phyloP scores from a whole-genome alignment of 30 jellyfish, hydroid and myxozoan genomes.

The Aurelia sp. region DNA sequence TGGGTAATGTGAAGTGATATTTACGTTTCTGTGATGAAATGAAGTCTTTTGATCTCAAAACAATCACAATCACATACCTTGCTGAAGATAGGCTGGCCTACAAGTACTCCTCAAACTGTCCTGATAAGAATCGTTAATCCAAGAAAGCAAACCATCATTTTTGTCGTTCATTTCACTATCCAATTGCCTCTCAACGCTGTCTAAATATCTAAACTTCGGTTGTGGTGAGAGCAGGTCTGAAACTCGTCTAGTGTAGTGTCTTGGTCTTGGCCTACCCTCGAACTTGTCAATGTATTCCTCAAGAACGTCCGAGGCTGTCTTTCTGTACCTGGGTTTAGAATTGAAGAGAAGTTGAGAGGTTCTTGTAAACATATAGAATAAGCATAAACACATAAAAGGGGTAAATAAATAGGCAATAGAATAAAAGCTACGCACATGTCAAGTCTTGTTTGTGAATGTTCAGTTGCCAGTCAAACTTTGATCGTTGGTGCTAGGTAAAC shows the following conservation, averaged over 20 bases:
- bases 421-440: conserved; percentile 41
- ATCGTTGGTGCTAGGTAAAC: too few relatives aligned
- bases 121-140: conserved; percentile 66
- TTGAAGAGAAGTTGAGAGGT: not conserved
- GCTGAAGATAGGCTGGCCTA: conserved; percentile 45
- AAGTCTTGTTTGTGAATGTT: conserved; percentile 11
- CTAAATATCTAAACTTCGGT: conserved; percentile 31
- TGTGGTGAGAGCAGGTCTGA: conserved; percentile 63
- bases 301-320: conserved; percentile 76
- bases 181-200: conserved; percentile 10
- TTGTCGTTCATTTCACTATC: conserved; percentile 18
- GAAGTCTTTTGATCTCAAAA: too few relatives aligned
- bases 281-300: conserved; percentile 64
- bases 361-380: not conserved
- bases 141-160: conserved; percentile 18
- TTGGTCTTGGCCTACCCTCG: conserved; percentile 60
- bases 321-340: conserved; percentile 26
- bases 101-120: conserved; percentile 65
- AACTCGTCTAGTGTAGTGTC: conserved; percentile 50
- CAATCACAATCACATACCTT: too few relatives aligned
- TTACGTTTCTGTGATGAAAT: too few relatives aligned
- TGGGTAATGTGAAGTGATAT: too few relatives aligned
- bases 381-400: conserved; percentile 30
- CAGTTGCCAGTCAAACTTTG: conserved; percentile 29
- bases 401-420: conserved; percentile 1